phyloP scores from a whole-genome alignment of 1,140 invertebrate genomes.

The Penaeus chinensis region DNA sequence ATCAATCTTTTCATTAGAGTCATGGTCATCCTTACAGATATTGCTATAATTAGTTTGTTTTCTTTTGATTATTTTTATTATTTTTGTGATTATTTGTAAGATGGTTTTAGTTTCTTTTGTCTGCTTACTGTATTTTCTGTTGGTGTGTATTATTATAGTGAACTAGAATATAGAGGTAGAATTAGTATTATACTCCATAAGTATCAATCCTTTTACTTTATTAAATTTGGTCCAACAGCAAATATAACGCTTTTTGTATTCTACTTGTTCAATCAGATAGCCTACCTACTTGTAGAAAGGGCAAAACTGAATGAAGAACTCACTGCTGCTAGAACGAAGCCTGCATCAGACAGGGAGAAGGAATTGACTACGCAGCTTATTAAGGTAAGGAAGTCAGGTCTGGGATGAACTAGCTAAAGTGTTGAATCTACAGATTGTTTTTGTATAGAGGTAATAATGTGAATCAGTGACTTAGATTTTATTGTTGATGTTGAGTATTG shows the following conservation, averaged over 20 bases:
- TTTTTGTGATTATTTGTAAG: too few species aligned
- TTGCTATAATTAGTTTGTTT: too few species aligned
- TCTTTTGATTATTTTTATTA: too few species aligned
- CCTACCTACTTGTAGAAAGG: slow-evolving; percentile 66
- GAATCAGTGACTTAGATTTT: not conserved
- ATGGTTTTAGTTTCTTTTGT: too few species aligned
- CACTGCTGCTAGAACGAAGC: slow-evolving; percentile 7
- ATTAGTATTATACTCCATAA: too few species aligned
- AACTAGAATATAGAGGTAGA: too few species aligned
- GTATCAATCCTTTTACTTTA: not conserved
- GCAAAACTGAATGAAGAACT: slow-evolving; percentile 65
- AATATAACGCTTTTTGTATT: not conserved
- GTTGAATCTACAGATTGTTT: not conserved
- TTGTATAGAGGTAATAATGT: not conserved
- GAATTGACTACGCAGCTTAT: slow-evolving; percentile 48
- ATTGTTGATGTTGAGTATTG: too few species aligned
- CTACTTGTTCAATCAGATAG: slow-evolving; percentile 63
- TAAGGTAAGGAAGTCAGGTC: slow-evolving; percentile 20
- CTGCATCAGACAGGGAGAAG: slow-evolving; percentile 41
- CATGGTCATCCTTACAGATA: too few species aligned
- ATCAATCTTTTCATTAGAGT: too few species aligned
- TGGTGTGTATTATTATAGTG: too few species aligned
- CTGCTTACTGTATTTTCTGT: too few species aligned
- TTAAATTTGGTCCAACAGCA: not conserved
- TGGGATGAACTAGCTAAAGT: too few species aligned